Evolutionary conservation across 2,113 vertebrate genomes (phyloP), one percentile per base, ranked within the genome.

Genomic region (Prolemur simus): DNA sequence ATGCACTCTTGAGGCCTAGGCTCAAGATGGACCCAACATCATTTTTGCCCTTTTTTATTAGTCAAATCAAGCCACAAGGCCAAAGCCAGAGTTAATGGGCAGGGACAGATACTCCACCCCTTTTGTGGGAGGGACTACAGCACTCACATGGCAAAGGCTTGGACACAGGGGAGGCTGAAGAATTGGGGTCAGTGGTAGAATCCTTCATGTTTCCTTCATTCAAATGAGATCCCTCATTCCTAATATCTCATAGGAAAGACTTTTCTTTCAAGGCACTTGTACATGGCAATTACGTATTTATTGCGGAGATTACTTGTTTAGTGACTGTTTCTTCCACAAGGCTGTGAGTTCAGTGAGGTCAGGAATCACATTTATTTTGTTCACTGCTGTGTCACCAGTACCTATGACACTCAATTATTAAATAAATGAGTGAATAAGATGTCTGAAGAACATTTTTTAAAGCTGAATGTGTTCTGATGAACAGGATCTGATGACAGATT

Each of bases 371-470:
- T 91, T 94, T 87, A 73, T 66, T 87, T 97, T 49, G 54, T 73
- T 94, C 83, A 88, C 80, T 82, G 29, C 29, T 63, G 18, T 80
- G 68, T 90, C 84, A 95, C 85, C 64, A 84, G 92, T 84, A 80
- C 76, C 64, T 63, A 27, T 71, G 86, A 71, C 56, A 66, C 37
- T 80, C 78, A 76, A 60, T 74, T 94, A 84, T 58, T 91, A 45
- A 95, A 60, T 93, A 77, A 91, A 73, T 60, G 42, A 96, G 64
- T 88, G 58, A 78, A 52, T 77, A 58, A 60, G 86, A 93, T 87
- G 23, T 94, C 82, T 34, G 8, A 63, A 81, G 78, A 69, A 49
- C 63, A 78, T 86, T 85, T 86, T 87, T 56, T 42, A 91, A 92
- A 68, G 39, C 77, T 64, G 58, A 76, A 56, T 77, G 25, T 90